A percentile compares a stretch with the other conserved stretches of the same genome.
Evolutionary conservation across 2,888 invertebrate genomes (phyloP).

Genomic region (Agonopterix alstromeriana): DNA sequence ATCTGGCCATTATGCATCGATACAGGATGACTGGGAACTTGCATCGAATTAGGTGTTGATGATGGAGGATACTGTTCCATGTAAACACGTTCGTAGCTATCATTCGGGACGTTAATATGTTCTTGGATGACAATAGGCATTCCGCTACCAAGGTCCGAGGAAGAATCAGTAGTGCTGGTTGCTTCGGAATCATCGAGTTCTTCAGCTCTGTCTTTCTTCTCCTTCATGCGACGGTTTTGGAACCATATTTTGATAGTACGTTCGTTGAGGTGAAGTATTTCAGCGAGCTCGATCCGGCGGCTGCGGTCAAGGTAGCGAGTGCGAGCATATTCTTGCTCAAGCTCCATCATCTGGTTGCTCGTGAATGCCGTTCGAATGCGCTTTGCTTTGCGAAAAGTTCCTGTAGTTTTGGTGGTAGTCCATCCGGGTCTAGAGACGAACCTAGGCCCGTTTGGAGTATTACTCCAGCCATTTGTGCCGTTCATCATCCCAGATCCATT

Average conservation of each 20-base stretch:
- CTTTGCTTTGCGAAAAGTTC: slow-evolving; percentile 62
- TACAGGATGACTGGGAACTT: slow-evolving; percentile 10
- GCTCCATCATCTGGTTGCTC: slow-evolving; percentile 82
- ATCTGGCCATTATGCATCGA: slow-evolving; percentile 12
- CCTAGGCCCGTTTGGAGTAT: slow-evolving; percentile 12
- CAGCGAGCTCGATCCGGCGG: slow-evolving; percentile 80
- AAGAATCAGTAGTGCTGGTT: slow-evolving; percentile 34
- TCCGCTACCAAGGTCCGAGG: slow-evolving; percentile 22
- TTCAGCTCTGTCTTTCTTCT: slow-evolving; percentile 77
- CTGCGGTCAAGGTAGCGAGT: slow-evolving; percentile 84
- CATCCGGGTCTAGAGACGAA: slow-evolving; percentile 10
- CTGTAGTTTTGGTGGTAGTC: slow-evolving; percentile 19
- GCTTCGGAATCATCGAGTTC: slow-evolving; percentile 38
- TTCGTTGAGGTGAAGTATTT: slow-evolving; percentile 33
- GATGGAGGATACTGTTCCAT: slow-evolving; percentile 28
- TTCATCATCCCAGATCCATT: slow-evolving; percentile 12
- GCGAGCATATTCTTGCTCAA: slow-evolving; percentile 84
- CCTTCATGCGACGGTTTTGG: slow-evolving; percentile 87
- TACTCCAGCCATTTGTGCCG: slow-evolving; percentile 10
- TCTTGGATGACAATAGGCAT: slow-evolving; percentile 28
- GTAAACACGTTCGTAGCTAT: slow-evolving; percentile 23
- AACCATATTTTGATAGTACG: slow-evolving; percentile 88
- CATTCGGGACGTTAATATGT: slow-evolving; percentile 21
- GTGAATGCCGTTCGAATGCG: slow-evolving; percentile 88
- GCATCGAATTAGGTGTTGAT: slow-evolving; percentile 16